Evolutionary conservation across 2,888 invertebrate species (phyloP).

Genomic region (Amphiduros pacificus): DNA sequence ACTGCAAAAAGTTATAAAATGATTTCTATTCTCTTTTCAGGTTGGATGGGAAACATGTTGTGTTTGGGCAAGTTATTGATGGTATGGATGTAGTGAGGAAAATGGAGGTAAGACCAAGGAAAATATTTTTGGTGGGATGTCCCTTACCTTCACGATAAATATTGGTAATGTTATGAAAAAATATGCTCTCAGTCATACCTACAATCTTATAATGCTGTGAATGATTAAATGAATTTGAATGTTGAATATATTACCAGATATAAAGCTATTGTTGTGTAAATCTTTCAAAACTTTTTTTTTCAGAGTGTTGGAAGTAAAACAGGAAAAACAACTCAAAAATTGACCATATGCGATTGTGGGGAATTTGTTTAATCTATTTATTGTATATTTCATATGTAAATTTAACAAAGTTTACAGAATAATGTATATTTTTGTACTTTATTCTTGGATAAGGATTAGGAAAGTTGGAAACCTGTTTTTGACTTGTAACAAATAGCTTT

Average conservation of each 20-base stretch:
- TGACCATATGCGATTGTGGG: slow-evolving; percentile 54
- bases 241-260: too few species aligned
- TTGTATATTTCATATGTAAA: too few species aligned
- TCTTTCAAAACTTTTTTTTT: too few species aligned
- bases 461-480: too few species aligned
- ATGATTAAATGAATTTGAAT: too few species aligned
- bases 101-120: slow-evolving; percentile 69
- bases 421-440: too few species aligned
- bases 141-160: neutral
- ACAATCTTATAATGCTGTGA: too few species aligned
- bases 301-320: slow-evolving; percentile 53
- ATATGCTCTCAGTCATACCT: neutral
- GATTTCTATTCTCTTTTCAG: slow-evolving; percentile 57
- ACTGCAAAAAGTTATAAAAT: neutral
- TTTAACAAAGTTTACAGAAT: too few species aligned
- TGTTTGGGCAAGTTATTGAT: slow-evolving; percentile 93
- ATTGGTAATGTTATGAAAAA: neutral
- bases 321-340: slow-evolving; percentile 54
- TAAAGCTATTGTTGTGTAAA: too few species aligned
- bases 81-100: slow-evolving; percentile 90
- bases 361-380: slow-evolving; percentile 38
- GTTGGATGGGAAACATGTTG: slow-evolving; percentile 96
- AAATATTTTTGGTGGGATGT: neutral
- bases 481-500: too few species aligned
- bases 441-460: too few species aligned